Evolutionary conservation across 1,140 invertebrate species (phyloP), one percentile per base, ranked within the genome.

Genomic region (Trachymyrmex cornetzi): DNA sequence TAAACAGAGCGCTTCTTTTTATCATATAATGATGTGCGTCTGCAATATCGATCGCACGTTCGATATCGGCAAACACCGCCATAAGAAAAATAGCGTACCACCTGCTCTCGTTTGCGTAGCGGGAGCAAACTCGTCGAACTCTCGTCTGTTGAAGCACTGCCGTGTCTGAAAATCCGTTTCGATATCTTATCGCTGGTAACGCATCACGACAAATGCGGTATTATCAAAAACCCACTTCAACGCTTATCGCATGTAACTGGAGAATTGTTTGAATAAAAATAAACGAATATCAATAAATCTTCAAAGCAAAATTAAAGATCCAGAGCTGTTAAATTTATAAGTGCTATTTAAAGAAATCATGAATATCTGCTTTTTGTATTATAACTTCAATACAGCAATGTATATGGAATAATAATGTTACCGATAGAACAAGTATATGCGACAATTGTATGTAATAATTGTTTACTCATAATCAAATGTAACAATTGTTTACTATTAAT

Each of bases 51-150:
- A 82, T 82, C 24, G 34, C 24, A 19, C 6, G 38, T n/a, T 75
- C 38, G 80, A 50, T 75, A 75, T 44, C 38, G 19, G 57, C 69
- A 74, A 82, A 74, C 38, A 61, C 19, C 55, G 50, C 6, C 30
- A 14, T 84, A 84, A 75, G 69, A 74, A 84, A 69, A 84, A 84
- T 74, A 84, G 27, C 80, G 19, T 48, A 48, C 67, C 80, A 82
- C 69, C 67, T 61, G 67, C 30, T 80, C 77, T 80, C 63, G 80
- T 74, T 74, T 82, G 66, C 80, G 22, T 82, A 59, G 34, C 55
- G 24, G 14, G 19, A 44, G 34, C 34, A 30, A 44, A 72, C 64
- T 81, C 79, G 53, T 82, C 22, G 50, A 72, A 82, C 19, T 80
- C 61, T 80, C 61, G 63, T 82, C 80, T 74, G 24, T 16, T 53